These are phyloP conservation scores for Cryptoblepharus egeriae DNA, from an alignment of 2,797 vertebrate species.

Conservation along the genomic window DNA sequence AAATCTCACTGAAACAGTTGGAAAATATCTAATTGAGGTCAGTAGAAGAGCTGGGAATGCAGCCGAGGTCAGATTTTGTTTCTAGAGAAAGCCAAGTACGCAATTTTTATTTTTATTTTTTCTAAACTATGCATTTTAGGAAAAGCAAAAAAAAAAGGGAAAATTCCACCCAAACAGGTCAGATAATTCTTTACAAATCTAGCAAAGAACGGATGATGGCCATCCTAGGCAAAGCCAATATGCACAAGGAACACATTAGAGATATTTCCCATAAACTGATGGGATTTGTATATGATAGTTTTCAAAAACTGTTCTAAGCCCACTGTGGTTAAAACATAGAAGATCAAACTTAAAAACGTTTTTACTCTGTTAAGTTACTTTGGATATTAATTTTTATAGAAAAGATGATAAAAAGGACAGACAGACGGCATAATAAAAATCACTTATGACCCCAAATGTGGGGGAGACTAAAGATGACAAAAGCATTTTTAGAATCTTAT, in stretches of 20 bases:
- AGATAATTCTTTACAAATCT: neutral
- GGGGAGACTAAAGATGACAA: neutral
- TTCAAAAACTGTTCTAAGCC: neutral
- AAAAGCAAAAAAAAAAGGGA: slow-evolving; percentile 15
- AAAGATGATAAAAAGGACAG: too few relatives aligned
- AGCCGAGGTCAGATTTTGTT: neutral
- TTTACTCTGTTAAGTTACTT: too few relatives aligned
- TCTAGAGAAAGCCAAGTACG: neutral
- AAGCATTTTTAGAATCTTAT: neutral
- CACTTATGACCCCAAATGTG: neutral
- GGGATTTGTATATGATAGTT: neutral
- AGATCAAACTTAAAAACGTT: too few relatives aligned
- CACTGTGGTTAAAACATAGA: too few relatives aligned
- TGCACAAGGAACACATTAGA: neutral
- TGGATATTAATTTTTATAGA: too few relatives aligned
- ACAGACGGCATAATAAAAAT: too few relatives aligned
- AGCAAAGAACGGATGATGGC: neutral
- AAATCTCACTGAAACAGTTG: neutral
- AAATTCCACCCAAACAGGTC: slow-evolving; percentile 20
- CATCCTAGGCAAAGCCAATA: neutral
- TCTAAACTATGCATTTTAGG: slow-evolving; percentile 28
- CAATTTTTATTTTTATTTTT: too few relatives aligned
- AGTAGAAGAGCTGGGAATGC: slow-evolving; percentile 2
- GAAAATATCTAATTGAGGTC: slow-evolving; percentile 19
- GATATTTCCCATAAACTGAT: neutral